These are phyloP conservation scores for Solenopsis invicta DNA, from an alignment of 1,140 invertebrate species.

Conservation along the genomic window DNA sequence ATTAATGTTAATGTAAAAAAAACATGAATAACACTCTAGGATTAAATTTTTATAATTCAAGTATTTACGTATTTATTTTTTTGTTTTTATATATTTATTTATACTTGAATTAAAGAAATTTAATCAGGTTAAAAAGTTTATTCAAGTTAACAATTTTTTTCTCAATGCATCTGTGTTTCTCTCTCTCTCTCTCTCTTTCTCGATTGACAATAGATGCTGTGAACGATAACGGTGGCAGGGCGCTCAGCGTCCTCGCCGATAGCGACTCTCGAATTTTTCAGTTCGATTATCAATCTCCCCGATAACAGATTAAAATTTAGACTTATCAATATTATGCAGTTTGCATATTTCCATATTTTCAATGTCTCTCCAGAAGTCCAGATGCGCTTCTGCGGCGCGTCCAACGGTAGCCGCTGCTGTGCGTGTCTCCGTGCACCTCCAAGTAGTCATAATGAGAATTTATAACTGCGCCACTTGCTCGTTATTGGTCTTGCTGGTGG, in stretches of 20 bases:
- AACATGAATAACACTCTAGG: too few species aligned
- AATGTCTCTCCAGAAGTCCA: not conserved
- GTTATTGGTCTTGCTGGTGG: constrained; percentile 81
- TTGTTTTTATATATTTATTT: too few species aligned
- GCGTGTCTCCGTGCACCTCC: not conserved
- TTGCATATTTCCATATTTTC: not conserved
- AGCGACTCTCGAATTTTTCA: constrained; percentile 11
- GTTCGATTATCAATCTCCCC: constrained; percentile 6
- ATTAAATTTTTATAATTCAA: too few species aligned
- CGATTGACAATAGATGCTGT: not conserved
- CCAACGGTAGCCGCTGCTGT: not conserved
- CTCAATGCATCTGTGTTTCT: constrained; percentile 48
- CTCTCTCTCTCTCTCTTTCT: too few species aligned
- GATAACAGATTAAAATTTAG: constrained; percentile 25
- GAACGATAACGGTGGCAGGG: constrained; percentile 15
- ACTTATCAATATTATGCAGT: not conserved
- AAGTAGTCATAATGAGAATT: constrained; percentile 17
- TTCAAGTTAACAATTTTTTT: too few species aligned
- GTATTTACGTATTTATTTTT: too few species aligned
- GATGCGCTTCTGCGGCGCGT: not conserved
- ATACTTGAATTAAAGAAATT: too few species aligned
- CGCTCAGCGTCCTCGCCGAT: constrained; percentile 11
- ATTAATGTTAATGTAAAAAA: too few species aligned
- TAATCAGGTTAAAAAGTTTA: too few species aligned
- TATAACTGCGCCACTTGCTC: constrained; percentile 84